A percentile compares a stretch with the other conserved stretches of the same genome.
phyloP scores from a whole-genome alignment of 2,797 vertebrate genomes.

The Myotis myotis region DNA sequence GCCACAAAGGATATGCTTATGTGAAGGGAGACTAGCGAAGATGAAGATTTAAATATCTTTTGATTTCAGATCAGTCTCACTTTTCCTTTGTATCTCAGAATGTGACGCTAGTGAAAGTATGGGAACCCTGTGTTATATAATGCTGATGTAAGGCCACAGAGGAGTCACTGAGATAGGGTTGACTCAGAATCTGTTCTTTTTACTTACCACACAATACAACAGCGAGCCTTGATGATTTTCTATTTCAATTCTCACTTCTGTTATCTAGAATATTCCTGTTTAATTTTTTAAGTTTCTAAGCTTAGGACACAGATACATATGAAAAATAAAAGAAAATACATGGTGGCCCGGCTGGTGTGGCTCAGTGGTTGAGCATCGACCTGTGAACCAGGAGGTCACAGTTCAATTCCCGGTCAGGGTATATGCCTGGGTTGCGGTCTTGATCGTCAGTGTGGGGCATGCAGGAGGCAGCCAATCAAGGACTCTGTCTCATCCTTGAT shows the following conservation, averaged over 20 bases:
- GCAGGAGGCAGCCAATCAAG: too few relatives aligned
- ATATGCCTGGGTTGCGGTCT: too few relatives aligned
- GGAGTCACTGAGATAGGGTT: background rate
- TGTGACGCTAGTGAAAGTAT: background rate
- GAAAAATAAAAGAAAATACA: constrained; percentile 50
- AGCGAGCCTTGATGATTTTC: constrained; percentile 13
- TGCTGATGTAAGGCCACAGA: background rate
- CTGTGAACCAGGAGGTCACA: too few relatives aligned
- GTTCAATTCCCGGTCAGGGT: too few relatives aligned
- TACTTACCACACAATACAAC: background rate
- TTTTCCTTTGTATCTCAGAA: constrained; percentile 24
- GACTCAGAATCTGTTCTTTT: constrained; percentile 38
- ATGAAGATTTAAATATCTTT: constrained; percentile 45
- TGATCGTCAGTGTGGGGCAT: too few relatives aligned
- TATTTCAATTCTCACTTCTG: constrained; percentile 19
- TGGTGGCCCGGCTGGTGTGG: background rate
- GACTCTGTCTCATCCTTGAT: too few relatives aligned
- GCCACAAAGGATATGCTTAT: constrained; percentile 50
- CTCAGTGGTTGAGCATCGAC: too few relatives aligned
- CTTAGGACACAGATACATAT: background rate
- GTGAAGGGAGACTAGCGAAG: background rate
- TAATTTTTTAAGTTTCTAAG: constrained; percentile 33
- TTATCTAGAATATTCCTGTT: constrained; percentile 37
- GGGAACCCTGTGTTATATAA: background rate
- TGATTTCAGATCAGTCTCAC: constrained; percentile 42